Evolutionary conservation across 2,797 vertebrate genomes (phyloP), one percentile per base, ranked within the genome.

Genomic region (Poecilia picta): DNA sequence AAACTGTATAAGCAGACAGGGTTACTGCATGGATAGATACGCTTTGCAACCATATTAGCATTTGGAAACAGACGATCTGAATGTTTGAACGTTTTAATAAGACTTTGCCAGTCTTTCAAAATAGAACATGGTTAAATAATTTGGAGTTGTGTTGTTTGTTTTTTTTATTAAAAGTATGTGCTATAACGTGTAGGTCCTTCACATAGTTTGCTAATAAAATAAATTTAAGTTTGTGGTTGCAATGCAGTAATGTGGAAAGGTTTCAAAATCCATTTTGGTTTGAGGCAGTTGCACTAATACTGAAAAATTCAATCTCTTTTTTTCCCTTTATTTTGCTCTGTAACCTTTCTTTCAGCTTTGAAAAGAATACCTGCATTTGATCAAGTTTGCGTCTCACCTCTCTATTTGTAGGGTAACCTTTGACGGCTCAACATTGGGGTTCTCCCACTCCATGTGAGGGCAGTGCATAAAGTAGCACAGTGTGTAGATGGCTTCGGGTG

Each of bases 381-480:
- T 71, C 41, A n/a, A 28, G 71, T 84, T 75, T 79, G n/a, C 8
- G 33, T 75, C 96, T 95, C 93, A 99, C 98, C 98, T 97, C 95
- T 99, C 98, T 0, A 96, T 98, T 86, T 97, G 97, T 74, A 99
- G 94, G 0, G 95, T 98, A 83, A 99, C 97, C 94, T 98, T 99
- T 18, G 97, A 97, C 0, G 97, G 98, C 84, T 99, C 98, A 77
- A 98, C 96, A 0, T 98, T 98, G 71, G 98, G 98, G 89, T 98
- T 99, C 90, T 99, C 98, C 97, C 98, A 99, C 89, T 99, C 98
- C 96, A 98, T 97, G 85, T 99, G 98, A 0, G 97, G 97, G 85
- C 98, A 99, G 95, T 99, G 98, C 98, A 99, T 99, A 95, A 99
- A 99, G 92, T 99, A 99, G 92, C 98, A 99, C 51, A 99, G 97